These are phyloP conservation scores for Cetonia aurata DNA, from an alignment of 2,888 invertebrate genomes.

Conservation along the genomic window DNA sequence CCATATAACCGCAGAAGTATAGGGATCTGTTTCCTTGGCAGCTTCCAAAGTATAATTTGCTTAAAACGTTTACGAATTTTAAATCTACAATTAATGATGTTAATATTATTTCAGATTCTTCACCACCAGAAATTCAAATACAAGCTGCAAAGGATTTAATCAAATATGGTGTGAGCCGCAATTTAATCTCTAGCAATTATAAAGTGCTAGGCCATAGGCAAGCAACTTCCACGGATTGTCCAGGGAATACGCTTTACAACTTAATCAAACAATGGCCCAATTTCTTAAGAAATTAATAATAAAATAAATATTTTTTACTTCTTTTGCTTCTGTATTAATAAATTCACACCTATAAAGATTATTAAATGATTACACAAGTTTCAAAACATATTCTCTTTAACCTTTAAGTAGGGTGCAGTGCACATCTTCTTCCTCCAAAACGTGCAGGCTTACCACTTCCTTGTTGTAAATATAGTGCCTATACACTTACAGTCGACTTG, in stretches of 20 bases:
- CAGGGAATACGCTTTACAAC: conserved; percentile 69
- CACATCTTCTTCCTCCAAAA: too few species aligned
- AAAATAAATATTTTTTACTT: too few species aligned
- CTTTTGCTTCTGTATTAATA: too few species aligned
- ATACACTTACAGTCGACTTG: too few species aligned
- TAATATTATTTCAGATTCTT: conserved; percentile 64
- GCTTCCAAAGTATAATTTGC: conserved; percentile 52
- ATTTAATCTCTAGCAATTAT: conserved; percentile 64
- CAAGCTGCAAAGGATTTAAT: conserved; percentile 71
- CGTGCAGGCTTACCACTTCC: too few species aligned
- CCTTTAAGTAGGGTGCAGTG: too few species aligned
- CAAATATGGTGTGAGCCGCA: conserved; percentile 70
- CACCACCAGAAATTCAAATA: conserved; percentile 70
- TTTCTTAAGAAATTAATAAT: conserved; percentile 53
- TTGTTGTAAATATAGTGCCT: too few species aligned
- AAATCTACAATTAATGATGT: too few species aligned
- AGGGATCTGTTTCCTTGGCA: conserved; percentile 75
- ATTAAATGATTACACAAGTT: too few species aligned
- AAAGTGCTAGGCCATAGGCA: conserved; percentile 73
- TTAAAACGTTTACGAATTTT: background rate
- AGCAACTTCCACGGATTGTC: conserved; percentile 69
- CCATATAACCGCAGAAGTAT: conserved; percentile 73
- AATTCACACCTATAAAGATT: too few species aligned
- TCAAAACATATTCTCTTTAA: too few species aligned
- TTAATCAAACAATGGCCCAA: conserved; percentile 73